phyloP scores from a whole-genome alignment of 2,888 invertebrate species.

The Drosophila anomalata region DNA sequence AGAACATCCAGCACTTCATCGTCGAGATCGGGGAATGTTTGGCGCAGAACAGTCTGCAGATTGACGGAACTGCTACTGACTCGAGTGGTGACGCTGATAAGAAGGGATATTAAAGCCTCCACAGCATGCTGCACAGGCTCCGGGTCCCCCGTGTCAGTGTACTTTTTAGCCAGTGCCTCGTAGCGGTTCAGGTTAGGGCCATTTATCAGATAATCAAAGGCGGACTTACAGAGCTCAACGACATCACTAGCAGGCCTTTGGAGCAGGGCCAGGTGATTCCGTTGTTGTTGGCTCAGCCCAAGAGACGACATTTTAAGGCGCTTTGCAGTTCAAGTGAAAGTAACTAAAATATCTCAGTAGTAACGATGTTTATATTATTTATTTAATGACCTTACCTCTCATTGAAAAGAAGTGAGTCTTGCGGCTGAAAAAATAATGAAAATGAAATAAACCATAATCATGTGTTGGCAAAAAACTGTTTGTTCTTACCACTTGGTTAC shows the following conservation, averaged over 20 bases:
- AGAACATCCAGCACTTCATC: slow-evolving; percentile 79
- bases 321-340: neutral
- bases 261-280: slow-evolving; percentile 85
- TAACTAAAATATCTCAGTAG: neutral
- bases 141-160: slow-evolving; percentile 81
- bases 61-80: slow-evolving; percentile 85
- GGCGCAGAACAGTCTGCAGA: slow-evolving; percentile 63
- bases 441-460: too few species aligned
- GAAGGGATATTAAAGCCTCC: slow-evolving; percentile 89
- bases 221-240: slow-evolving; percentile 87
- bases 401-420: neutral
- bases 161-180: slow-evolving; percentile 84
- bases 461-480: too few species aligned
- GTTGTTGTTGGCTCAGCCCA: slow-evolving; percentile 85
- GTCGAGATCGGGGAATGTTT: slow-evolving; percentile 67
- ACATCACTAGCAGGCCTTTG: slow-evolving; percentile 86
- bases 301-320: slow-evolving; percentile 57
- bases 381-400: neutral
- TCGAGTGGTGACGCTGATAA: slow-evolving; percentile 89
- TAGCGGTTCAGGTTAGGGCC: slow-evolving; percentile 86
- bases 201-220: slow-evolving; percentile 86
- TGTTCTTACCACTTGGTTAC: too few species aligned
- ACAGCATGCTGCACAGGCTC: slow-evolving; percentile 85
- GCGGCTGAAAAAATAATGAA: neutral
- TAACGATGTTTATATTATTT: neutral